phyloP scores from a whole-genome alignment of 1,140 invertebrate genomes.

The Papilio helenus region DNA sequence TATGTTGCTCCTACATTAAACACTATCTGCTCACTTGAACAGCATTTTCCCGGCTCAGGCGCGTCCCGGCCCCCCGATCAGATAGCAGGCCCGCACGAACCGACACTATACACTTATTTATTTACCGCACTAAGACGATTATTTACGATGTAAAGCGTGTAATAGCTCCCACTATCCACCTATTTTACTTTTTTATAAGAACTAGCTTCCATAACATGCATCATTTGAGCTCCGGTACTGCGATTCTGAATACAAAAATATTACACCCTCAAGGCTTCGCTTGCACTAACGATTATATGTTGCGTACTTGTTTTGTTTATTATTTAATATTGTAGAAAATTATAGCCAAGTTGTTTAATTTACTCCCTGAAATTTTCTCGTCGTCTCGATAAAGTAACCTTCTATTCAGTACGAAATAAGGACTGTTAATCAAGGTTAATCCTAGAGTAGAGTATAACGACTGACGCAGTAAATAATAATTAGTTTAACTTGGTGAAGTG shows the following conservation, averaged over 20 bases:
- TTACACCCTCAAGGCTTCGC: constrained; percentile 23
- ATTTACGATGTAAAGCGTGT: constrained; percentile 76
- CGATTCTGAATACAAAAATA: constrained; percentile 49
- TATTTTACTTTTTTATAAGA: constrained; percentile 57
- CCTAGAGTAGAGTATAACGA: too few species aligned
- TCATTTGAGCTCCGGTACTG: constrained; percentile 64
- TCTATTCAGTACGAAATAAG: background rate
- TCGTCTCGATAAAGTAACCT: background rate
- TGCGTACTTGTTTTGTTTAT: constrained; percentile 45
- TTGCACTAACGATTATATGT: constrained; percentile 22
- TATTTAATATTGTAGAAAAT: constrained; percentile 38
- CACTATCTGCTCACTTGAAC: constrained; percentile 73
- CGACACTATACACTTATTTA: constrained; percentile 76
- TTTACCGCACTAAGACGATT: constrained; percentile 76
- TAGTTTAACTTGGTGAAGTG: background rate
- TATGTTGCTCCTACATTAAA: constrained; percentile 68
- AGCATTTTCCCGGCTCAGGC: constrained; percentile 66
- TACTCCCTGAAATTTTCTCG: background rate
- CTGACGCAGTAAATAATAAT: background rate
- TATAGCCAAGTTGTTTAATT: constrained; percentile 1
- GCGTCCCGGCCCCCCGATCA: constrained; percentile 66
- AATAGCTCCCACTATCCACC: constrained; percentile 68
- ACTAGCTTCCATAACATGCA: constrained; percentile 65
- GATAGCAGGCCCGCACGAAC: constrained; percentile 69
- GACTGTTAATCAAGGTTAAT: background rate